phyloP scores from a whole-genome alignment of 1,140 invertebrate genomes.

The Camponotus pennsylvanicus region DNA sequence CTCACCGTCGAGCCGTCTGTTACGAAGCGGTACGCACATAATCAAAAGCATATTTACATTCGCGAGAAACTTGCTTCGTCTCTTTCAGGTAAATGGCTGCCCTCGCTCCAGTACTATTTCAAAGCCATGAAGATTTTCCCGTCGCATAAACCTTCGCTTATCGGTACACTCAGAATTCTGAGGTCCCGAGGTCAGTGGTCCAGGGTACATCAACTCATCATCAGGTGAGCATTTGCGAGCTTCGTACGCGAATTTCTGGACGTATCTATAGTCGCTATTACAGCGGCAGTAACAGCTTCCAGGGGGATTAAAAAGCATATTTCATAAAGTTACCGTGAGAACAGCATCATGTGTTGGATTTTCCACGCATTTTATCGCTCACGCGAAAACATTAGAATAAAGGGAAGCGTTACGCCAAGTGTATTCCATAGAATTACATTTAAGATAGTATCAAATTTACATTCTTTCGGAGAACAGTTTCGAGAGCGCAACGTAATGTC shows the following conservation, averaged over 20 bases:
- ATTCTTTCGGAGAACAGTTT: constrained; percentile 6
- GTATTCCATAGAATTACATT: constrained; percentile 21
- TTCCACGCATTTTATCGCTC: constrained; percentile 15
- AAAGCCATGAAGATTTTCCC: constrained; percentile 86
- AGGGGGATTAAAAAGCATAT: not conserved
- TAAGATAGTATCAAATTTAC: constrained; percentile 36
- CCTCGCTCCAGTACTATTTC: constrained; percentile 88
- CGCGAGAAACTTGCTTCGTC: constrained; percentile 74
- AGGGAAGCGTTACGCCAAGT: not conserved
- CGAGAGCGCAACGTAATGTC: constrained; percentile 26
- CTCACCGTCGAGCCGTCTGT: constrained; percentile 3
- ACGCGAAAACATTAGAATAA: not conserved
- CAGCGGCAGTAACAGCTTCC: not conserved
- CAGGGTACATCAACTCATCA: constrained; percentile 88
- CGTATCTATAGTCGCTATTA: not conserved
- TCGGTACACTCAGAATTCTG: constrained; percentile 87
- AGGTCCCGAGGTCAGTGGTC: constrained; percentile 88
- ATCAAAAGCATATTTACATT: constrained; percentile 72
- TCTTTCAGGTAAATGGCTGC: constrained; percentile 83
- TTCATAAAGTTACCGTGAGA: not conserved
- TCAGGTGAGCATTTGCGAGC: constrained; percentile 85
- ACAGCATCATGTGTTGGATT: not conserved
- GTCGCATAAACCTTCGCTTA: constrained; percentile 86
- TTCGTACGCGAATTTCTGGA: not conserved
- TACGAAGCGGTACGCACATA: constrained; percentile 7